Evolutionary conservation across 2,888 invertebrate species (phyloP), one percentile per base, ranked within the genome.

Genomic region (Lepidochitona cinerea): DNA sequence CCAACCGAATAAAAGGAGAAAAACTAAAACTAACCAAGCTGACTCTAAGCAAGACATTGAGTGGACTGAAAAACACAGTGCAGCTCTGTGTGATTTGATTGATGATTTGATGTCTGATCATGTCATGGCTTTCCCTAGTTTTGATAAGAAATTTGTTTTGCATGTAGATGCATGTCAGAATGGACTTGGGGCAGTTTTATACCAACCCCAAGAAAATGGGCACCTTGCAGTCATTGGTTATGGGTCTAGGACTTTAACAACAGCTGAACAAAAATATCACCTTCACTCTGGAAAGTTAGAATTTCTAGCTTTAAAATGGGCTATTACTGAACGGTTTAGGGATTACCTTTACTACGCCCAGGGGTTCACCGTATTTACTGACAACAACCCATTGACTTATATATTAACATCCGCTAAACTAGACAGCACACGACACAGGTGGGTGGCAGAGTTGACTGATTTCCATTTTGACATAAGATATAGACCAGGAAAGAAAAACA

Each of bases 161-260:
- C 66, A 66, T 36, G 26, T 14, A 14, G 90, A 91, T 81, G 91
- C 90, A 0, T 87, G 85, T 12, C 83, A 82, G 26, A 68, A 71
- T 14, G 68, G 68, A 2, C n/a, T 87, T 49, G 86, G 85, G 49
- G 87, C 89, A 1, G 87, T 89, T 7, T 33, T 78, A n/a, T 68
- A 49, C 26, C 79, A 81, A 23, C 23, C 5, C 7, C 49, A 14
- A 23, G 18, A 29, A 32, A 26, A 72, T 53, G 75, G 74, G 3
- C 18, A 26, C 18, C 72, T 75, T 32, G 65, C 35, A 12, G 75
- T 74, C 6, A 74, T 81, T 12, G 77, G 72, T 4, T 79, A 71
- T 37, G 59, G 70, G 2, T 79, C 81, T 3, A 72, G 79, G 14
- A 72, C 79, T 14, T 67, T 77, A n/a, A 65, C 75, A 6, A 33